A percentile compares a stretch with the other conserved stretches of the same genome.
These are phyloP conservation scores for Drosophila aff. DNA, from an alignment of 1,140 invertebrate species.

Conservation along the genomic window DNA sequence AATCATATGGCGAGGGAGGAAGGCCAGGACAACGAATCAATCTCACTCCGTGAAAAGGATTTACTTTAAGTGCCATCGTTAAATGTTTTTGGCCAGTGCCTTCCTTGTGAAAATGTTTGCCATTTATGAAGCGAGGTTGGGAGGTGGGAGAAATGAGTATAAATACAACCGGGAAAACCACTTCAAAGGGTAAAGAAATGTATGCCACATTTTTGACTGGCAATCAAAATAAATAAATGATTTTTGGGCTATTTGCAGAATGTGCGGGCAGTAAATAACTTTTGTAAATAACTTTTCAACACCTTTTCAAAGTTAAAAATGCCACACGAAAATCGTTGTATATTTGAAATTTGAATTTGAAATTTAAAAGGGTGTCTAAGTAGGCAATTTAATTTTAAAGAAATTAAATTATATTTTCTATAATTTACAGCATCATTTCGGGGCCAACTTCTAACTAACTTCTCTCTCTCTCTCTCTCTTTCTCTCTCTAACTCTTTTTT, in stretches of 20 bases:
- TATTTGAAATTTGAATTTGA: neutral
- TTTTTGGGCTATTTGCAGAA: neutral
- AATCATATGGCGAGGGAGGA: conserved; percentile 16
- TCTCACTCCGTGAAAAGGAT: conserved; percentile 6
- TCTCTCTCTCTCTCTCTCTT: neutral
- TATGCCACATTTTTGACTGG: neutral
- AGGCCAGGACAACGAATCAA: conserved; percentile 9
- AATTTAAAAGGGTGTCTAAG: no score
- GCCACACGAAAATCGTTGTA: accelerated
- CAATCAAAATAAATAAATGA: neutral
- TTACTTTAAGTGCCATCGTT: conserved; percentile 17
- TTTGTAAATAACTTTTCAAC: neutral
- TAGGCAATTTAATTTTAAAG: no score
- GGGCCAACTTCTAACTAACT: no score
- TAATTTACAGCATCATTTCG: no score
- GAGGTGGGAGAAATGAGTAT: neutral
- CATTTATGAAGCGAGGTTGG: neutral
- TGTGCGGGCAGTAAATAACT: neutral
- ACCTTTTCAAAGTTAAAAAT: neutral
- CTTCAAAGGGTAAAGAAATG: neutral
- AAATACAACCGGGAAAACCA: neutral
- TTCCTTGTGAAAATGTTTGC: neutral
- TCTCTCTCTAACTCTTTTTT: neutral
- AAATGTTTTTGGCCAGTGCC: conserved; percentile 6
- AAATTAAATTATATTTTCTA: no score